Percentiles rank a stretch among this genome's conserved stretches.
Conservation (phyloP, 2,888 invertebrate species). For the Ctena decussata region DNA sequence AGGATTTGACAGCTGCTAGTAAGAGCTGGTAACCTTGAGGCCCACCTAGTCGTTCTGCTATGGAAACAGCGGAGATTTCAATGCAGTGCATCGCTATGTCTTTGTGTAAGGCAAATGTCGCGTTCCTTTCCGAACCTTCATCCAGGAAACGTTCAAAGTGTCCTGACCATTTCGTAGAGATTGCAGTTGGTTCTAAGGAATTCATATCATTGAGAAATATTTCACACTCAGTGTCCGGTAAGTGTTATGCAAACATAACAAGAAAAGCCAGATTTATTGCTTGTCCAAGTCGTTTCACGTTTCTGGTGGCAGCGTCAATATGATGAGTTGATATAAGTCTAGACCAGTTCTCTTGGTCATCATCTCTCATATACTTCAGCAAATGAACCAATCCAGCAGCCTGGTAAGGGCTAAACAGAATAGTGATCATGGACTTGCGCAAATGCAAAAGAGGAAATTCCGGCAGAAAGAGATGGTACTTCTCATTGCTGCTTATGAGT, state of each 20-base stretch:
- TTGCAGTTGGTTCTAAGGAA: background rate
- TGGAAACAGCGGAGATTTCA: too few species aligned
- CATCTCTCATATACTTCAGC: conserved; percentile 46
- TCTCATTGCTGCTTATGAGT: conserved; percentile 10
- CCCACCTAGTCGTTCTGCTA: too few species aligned
- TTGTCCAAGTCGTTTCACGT: conserved; percentile 26
- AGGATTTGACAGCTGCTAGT: too few species aligned
- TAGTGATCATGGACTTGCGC: conserved; percentile 47
- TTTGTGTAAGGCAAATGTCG: too few species aligned
- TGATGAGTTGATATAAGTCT: conserved; percentile 22
- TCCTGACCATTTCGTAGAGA: background rate
- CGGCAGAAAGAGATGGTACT: conserved; percentile 37
- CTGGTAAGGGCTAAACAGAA: conserved; percentile 44
- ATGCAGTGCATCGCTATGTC: too few species aligned
- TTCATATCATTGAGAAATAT: background rate
- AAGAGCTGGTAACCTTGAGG: too few species aligned
- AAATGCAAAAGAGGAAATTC: conserved; percentile 52
- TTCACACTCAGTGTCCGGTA: background rate
- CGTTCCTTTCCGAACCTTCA: too few species aligned
- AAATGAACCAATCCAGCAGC: conserved; percentile 47
- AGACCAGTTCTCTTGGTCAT: conserved; percentile 14
- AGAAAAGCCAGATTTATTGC: conserved; percentile 28
- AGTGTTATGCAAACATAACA: background rate
- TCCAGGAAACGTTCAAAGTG: too few species aligned
- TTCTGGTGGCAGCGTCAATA: conserved; percentile 38